Evolutionary conservation across 2,888 invertebrate species (phyloP).

Genomic region (Rhagium mordax): DNA sequence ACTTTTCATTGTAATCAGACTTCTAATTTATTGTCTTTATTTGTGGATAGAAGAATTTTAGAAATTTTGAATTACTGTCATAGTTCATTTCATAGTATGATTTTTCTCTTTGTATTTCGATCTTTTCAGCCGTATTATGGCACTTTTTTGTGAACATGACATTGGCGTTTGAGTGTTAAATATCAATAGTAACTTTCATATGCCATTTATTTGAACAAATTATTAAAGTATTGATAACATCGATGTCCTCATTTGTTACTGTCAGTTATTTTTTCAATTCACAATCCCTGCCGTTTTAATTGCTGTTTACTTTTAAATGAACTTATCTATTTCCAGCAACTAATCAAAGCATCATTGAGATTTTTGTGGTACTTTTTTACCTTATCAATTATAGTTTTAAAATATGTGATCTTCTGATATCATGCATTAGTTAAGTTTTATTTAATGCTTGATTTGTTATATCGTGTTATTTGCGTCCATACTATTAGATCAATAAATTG

Average conservation of each 20-base stretch:
- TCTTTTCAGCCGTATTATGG: no score
- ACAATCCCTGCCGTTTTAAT: background rate
- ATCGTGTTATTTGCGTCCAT: constrained; percentile 69
- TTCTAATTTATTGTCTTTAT: no score
- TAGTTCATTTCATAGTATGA: no score
- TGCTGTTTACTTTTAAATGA: constrained; percentile 11
- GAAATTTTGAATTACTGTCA: no score
- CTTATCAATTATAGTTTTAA: constrained; percentile 40
- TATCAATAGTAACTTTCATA: no score
- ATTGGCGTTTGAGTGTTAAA: no score
- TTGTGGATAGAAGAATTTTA: no score
- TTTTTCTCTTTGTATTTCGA: no score
- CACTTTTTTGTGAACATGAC: no score
- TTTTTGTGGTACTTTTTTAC: constrained; percentile 41
- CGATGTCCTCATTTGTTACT: background rate
- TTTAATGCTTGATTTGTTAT: constrained; percentile 56
- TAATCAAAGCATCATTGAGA: background rate
- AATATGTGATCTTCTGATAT: constrained; percentile 50
- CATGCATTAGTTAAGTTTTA: constrained; percentile 49
- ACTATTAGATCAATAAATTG: constrained; percentile 66
- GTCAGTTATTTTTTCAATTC: constrained; percentile 7
- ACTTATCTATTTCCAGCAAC: constrained; percentile 29
- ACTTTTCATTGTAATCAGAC: no score
- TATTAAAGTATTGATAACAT: background rate
- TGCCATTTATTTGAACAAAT: no score